A percentile compares a stretch with the other conserved stretches of the same genome.
These are phyloP conservation scores for Euwallacea similis DNA, from an alignment of 1,140 invertebrate species.

Conservation along the genomic window DNA sequence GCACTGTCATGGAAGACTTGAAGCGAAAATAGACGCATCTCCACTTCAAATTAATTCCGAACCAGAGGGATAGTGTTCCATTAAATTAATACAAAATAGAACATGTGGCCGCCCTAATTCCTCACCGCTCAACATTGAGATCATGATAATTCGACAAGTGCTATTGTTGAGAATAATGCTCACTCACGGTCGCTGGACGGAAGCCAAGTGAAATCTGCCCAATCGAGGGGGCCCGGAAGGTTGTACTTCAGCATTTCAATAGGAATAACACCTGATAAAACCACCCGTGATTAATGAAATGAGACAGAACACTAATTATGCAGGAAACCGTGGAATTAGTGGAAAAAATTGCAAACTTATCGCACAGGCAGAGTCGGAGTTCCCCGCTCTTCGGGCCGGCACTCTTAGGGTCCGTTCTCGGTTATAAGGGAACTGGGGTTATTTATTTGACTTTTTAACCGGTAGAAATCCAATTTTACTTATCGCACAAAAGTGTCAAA, in stretches of 20 bases:
- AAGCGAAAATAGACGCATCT: conserved; percentile 33
- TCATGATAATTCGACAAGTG: conserved; percentile 46
- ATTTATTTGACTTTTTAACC: conserved; percentile 9
- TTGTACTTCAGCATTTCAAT: conserved; percentile 42
- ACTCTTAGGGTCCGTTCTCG: background rate
- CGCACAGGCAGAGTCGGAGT: too few species aligned
- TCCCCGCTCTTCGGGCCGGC: background rate
- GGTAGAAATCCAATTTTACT: conserved; percentile 31
- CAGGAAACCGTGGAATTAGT: too few species aligned
- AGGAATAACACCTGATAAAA: conserved; percentile 46
- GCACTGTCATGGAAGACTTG: conserved; percentile 27
- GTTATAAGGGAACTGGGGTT: background rate
- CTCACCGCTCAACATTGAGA: conserved; percentile 39
- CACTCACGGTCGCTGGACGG: conserved; percentile 38
- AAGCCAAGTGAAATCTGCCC: conserved; percentile 41
- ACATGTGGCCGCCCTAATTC: conserved; percentile 44
- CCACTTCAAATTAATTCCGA: conserved; percentile 47
- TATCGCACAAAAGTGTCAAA: conserved; percentile 32
- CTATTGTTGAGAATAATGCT: conserved; percentile 46
- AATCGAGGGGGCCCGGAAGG: conserved; percentile 28
- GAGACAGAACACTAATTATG: too few species aligned
- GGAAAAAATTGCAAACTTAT: too few species aligned
- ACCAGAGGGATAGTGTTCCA: conserved; percentile 45
- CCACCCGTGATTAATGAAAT: background rate
- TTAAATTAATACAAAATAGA: conserved; percentile 46